These are phyloP conservation scores for Rafetus swinhoei DNA, from an alignment of 2,113 vertebrate genomes.

Conservation along the genomic window DNA sequence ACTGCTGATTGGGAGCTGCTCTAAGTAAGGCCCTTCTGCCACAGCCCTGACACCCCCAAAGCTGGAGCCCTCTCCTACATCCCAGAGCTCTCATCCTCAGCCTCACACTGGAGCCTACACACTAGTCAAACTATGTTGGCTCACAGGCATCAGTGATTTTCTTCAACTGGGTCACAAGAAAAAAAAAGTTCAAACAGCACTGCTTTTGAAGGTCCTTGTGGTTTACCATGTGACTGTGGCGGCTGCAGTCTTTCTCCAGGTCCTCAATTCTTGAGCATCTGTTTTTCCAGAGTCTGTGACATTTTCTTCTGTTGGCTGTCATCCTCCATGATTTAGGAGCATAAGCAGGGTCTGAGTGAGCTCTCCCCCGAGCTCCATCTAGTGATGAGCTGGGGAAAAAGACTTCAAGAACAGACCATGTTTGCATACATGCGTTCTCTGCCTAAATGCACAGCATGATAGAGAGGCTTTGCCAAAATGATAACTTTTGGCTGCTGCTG, in stretches of 20 bases:
- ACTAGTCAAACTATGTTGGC: too few relatives aligned
- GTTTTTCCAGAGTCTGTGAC: neutral
- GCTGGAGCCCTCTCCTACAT: too few relatives aligned
- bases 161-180: too few relatives aligned
- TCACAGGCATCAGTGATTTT: too few relatives aligned
- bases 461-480: neutral
- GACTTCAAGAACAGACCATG: neutral
- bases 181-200: too few relatives aligned
- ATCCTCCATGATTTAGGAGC: neutral
- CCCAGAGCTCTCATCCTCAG: too few relatives aligned
- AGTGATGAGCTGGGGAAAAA: neutral
- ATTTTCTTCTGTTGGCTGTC: neutral
- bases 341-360: neutral
- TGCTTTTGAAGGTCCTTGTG: neutral
- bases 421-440: neutral
- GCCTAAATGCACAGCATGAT: neutral
- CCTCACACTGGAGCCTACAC: too few relatives aligned
- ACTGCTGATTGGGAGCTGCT: too few relatives aligned
- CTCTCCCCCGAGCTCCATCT: neutral
- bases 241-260: neutral
- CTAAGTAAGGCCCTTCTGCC: too few relatives aligned
- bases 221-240: neutral
- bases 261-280: neutral
- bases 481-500: neutral
- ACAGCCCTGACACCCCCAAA: too few relatives aligned